Evolutionary conservation across 2,113 vertebrate genomes (phyloP).

Genomic region (Hyperoodon ampullatus): DNA sequence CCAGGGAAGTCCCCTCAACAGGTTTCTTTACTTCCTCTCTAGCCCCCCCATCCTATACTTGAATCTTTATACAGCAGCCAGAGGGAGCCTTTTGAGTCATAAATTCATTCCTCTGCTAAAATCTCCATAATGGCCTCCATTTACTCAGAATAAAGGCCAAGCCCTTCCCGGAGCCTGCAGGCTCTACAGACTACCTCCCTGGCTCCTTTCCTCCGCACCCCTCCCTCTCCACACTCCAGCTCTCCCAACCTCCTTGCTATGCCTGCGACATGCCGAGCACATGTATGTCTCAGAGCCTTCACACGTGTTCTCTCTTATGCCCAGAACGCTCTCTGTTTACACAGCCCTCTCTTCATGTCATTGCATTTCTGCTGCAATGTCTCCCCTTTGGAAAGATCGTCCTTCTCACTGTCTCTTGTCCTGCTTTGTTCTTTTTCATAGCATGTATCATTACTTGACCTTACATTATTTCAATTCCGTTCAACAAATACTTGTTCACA

Average conservation of each 20-base stretch:
- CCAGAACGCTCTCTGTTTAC: background rate
- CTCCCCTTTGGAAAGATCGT: background rate
- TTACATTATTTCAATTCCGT: background rate
- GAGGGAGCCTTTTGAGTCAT: background rate
- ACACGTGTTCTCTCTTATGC: background rate
- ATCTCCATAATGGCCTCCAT: background rate
- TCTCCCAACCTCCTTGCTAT: background rate
- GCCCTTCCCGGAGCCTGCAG: background rate
- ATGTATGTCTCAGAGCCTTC: background rate
- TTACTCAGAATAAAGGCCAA: background rate
- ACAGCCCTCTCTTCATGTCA: background rate
- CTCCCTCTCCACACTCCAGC: background rate
- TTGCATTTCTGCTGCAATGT: background rate
- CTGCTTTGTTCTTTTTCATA: background rate
- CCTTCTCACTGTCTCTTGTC: background rate
- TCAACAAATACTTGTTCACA: background rate
- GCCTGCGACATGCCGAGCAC: background rate
- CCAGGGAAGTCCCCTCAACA: no score
- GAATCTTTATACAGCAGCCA: background rate
- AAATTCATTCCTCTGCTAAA: background rate
- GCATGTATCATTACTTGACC: background rate
- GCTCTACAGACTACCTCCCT: background rate
- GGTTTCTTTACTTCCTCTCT: background rate
- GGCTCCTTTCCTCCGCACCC: background rate
- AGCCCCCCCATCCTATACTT: background rate